Evolutionary conservation across 2,797 vertebrate species (phyloP), one percentile per base, ranked within the genome.

Genomic region (Chaetophractus vellerosus): DNA sequence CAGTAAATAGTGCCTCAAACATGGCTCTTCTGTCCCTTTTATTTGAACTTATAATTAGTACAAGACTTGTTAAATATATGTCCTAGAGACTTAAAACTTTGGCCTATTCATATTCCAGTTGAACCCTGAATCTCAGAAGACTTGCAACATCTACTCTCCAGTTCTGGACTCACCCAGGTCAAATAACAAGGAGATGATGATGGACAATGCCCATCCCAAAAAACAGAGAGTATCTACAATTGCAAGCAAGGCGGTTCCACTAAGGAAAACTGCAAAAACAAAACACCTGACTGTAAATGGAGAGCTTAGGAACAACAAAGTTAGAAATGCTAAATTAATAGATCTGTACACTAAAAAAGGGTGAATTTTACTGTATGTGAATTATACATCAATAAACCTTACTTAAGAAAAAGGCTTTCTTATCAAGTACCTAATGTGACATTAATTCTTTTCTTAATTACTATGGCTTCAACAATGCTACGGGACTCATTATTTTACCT

Each of bases 301-400:
- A 79, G 0, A 92, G 45, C 1, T 6, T 57, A 81, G 7, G 14
- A 75, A 88, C 76, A 91, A 86, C 41, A 86, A 89, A 94, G 8
- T 4, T 50, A 88, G 45, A 82, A 68, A 41, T 78, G 23, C 16
- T 4, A 90, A 83, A 84, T 82, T 92, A 79, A 74, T 66, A 80
- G 6, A 75, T 57, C 3, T n/a, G 1, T 38, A 16, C 33, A 83
- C 9, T 50, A 66, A 88, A 74, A 61, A 61, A 24, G 7, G 11
- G 6, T 82, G 28, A 15, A 50, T 82, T 92, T 68, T 89, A 74
- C 50, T 59, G 16, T 63, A 24, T 55, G 23, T 45, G 93, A 96
- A 88, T 63, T 69, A 78, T 80, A 55, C 11, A 48, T 85, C 9
- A 41, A 88, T 75, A 87, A 71, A 83, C 7, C 15, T 83, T 21